A percentile compares a stretch with the other conserved stretches of the same genome.
Conservation (phyloP, 2,113 vertebrate genomes). For the Anseranas semipalmata region DNA sequence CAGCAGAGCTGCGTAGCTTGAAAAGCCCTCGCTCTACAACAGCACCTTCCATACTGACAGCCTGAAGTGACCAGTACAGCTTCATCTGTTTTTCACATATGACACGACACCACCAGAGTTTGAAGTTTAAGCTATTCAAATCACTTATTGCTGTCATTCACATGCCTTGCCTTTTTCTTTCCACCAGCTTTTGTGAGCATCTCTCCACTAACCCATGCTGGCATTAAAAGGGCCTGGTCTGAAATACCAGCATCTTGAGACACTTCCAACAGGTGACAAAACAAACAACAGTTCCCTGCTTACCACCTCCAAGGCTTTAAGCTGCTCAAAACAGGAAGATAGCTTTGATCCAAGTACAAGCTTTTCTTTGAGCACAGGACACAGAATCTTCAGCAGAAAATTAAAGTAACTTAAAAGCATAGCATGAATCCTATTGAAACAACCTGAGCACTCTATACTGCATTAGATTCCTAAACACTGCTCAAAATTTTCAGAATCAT, state of each 20-base stretch:
- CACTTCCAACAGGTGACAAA: neutral
- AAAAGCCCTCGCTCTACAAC: neutral
- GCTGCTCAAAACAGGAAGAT: neutral
- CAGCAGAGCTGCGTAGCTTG: neutral
- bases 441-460: neutral
- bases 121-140: neutral
- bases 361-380: neutral
- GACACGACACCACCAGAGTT: neutral
- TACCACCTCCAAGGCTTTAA: neutral
- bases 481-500: neutral
- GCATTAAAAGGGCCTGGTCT: neutral
- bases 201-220: neutral
- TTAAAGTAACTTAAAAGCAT: neutral
- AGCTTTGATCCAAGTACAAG: neutral
- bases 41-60: neutral
- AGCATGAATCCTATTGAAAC: neutral
- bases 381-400: neutral
- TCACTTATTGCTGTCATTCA: neutral
- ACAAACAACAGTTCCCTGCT: neutral
- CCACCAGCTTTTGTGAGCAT: neutral
- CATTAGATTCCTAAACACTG: neutral
- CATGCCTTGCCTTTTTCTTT: neutral
- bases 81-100: neutral
- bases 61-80: neutral
- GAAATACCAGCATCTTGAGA: neutral